Evolutionary conservation across 2,888 invertebrate genomes (phyloP).

Genomic region (Sphecodes monilicornis): DNA sequence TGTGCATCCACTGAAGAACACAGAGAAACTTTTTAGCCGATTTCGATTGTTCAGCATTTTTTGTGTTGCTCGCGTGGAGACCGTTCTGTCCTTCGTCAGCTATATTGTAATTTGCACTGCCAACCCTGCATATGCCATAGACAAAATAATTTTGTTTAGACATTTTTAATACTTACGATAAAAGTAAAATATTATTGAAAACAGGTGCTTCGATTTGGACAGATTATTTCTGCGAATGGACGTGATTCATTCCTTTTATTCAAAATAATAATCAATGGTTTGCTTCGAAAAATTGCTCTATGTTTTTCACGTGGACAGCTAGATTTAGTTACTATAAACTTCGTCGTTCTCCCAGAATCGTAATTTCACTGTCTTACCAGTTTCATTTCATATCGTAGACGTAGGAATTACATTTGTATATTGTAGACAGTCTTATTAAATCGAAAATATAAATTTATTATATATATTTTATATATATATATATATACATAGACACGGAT

Average conservation of each 20-base stretch:
- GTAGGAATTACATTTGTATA: slow-evolving; percentile 64
- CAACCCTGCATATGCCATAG: background rate
- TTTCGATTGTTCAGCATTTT: background rate
- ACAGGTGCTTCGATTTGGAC: background rate
- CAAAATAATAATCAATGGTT: background rate
- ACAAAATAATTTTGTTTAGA: background rate
- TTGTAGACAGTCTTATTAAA: slow-evolving; percentile 65
- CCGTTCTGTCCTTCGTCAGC: background rate
- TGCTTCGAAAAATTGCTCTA: background rate
- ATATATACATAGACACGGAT: slow-evolving; percentile 64
- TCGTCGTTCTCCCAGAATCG: slow-evolving; percentile 77
- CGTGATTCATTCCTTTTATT: background rate
- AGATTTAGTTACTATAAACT: background rate
- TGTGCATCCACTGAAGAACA: background rate
- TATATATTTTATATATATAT: slow-evolving; percentile 59
- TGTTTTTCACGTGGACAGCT: background rate
- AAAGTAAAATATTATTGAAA: background rate
- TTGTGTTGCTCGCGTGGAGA: background rate
- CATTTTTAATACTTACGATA: background rate
- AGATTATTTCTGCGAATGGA: background rate
- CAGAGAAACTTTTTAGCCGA: background rate
- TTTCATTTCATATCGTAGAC: slow-evolving; percentile 60
- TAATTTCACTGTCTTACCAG: slow-evolving; percentile 70
- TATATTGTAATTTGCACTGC: background rate
- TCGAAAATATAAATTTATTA: slow-evolving; percentile 70